A percentile compares a stretch with the other conserved stretches of the same genome.
These are phyloP conservation scores for Triplophysa bombifrons DNA, from an alignment of 2,797 vertebrate genomes.

Conservation along the genomic window DNA sequence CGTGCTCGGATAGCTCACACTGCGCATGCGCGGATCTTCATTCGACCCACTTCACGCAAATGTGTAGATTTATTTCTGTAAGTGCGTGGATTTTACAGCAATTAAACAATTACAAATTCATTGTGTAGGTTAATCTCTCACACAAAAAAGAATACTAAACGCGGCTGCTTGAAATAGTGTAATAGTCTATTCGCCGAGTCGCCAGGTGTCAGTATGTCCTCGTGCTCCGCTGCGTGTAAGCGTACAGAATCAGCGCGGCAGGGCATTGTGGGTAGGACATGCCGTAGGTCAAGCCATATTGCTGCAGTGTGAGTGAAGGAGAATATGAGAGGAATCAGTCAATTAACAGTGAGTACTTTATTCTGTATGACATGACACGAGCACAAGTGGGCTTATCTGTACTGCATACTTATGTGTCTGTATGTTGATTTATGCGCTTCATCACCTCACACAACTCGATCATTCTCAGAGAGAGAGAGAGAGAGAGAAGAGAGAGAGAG, in stretches of 20 bases:
- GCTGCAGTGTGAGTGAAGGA: conserved; percentile 66
- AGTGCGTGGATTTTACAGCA: neutral
- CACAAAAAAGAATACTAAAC: neutral
- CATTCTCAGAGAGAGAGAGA: neutral
- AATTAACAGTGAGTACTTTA: conserved; percentile 71
- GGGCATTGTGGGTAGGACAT: conserved; percentile 77
- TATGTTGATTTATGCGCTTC: neutral
- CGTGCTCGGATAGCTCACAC: conserved; percentile 58
- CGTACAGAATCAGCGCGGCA: neutral
- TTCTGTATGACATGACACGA: neutral
- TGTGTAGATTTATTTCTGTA: neutral
- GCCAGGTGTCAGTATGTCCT: conserved; percentile 13
- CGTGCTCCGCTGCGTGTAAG: neutral
- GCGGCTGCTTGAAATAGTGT: neutral
- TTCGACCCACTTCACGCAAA: neutral
- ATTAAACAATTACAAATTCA: neutral
- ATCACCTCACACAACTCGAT: neutral
- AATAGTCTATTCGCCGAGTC: neutral
- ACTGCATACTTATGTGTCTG: neutral
- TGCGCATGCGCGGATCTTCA: conserved; percentile 61
- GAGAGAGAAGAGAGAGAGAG: neutral
- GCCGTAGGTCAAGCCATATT: conserved; percentile 74
- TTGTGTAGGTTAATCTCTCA: neutral
- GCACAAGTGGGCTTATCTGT: neutral
- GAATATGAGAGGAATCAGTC: conserved; percentile 78